Percentiles rank a stretch among this genome's conserved stretches.
These are phyloP conservation scores for Corydoras maculifer DNA, from an alignment of 2,113 vertebrate species.

Conservation along the genomic window DNA sequence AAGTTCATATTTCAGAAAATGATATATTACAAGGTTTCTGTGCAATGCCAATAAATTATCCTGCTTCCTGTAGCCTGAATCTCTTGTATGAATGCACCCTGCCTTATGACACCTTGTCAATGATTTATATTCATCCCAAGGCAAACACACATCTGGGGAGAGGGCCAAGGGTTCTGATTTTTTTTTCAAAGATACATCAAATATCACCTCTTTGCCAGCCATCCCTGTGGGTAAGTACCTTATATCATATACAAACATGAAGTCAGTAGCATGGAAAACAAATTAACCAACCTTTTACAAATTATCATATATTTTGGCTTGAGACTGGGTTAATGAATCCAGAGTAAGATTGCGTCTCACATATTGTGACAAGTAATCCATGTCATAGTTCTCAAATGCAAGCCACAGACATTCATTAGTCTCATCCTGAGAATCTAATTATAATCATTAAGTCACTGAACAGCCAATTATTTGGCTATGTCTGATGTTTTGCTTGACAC, in stretches of 20 bases:
- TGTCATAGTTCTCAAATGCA: neutral
- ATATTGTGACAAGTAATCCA: constrained; percentile 10
- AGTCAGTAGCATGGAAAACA: neutral
- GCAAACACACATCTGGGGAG: neutral
- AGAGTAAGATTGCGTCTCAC: neutral
- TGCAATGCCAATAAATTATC: too few relatives aligned
- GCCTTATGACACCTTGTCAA: neutral
- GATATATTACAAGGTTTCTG: too few relatives aligned
- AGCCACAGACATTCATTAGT: constrained; percentile 8
- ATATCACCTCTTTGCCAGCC: neutral
- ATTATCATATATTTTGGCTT: neutral
- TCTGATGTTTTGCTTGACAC: neutral
- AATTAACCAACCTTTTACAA: neutral
- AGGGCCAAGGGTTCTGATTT: neutral
- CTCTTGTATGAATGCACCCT: neutral
- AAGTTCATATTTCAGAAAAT: too few relatives aligned
- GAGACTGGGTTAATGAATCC: neutral
- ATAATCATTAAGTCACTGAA: constrained; percentile 15
- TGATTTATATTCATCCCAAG: constrained; percentile 1
- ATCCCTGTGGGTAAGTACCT: neutral
- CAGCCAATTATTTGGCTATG: constrained; percentile 12
- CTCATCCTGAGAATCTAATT: constrained; percentile 6
- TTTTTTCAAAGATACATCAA: neutral
- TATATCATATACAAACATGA: neutral
- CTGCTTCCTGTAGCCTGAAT: neutral